Evolutionary conservation across 2,888 invertebrate genomes (phyloP), one percentile per base, ranked within the genome.

Genomic region (Helobdella robusta): DNA sequence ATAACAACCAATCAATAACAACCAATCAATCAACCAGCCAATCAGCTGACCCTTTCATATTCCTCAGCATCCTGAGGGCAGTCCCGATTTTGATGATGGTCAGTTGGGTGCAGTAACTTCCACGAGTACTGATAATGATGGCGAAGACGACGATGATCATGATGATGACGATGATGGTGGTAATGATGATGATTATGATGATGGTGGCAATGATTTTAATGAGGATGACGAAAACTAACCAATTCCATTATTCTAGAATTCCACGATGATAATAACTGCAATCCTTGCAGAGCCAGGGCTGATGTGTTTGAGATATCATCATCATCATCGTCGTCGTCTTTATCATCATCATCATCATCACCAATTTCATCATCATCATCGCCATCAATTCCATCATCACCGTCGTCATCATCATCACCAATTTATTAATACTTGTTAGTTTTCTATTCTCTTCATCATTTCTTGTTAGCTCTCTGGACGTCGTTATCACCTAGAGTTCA

Each of bases 31-130:
- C n/a, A n/a, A n/a, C n/a, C n/a, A n/a, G n/a, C n/a, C n/a, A n/a
- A n/a, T n/a, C n/a, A n/a, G n/a, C 79, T 78, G 72, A 89, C 90
- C 79, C 94, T 83, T 82, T 98, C 98, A 76, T 98, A 98, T 81
- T 95, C 95, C 81, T 98, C 97, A 2, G 97, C 95, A 77, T 93
- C 92, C 8, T 87, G 86, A 0, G 95, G 95, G 74, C 97, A 98
- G 72, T 91, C 86, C 69, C 90, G 86, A 79, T 94, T 97, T 80
- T 89, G 89, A 78, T 92, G 90, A 78, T 91, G 91, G 82, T 98
- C 95, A 0, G 95, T 97, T 0, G 97, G 97, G 80, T 98, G 94
- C 72, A 97, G 83, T 66, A 98, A 83, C 81, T 98, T 98, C 95
- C 97, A 98, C 1, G 94, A 92, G 80, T 93, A 94, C 72, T 72